These are phyloP conservation scores for Zaprionus ghesquierei DNA, from an alignment of 1,140 invertebrate genomes.

Conservation along the genomic window DNA sequence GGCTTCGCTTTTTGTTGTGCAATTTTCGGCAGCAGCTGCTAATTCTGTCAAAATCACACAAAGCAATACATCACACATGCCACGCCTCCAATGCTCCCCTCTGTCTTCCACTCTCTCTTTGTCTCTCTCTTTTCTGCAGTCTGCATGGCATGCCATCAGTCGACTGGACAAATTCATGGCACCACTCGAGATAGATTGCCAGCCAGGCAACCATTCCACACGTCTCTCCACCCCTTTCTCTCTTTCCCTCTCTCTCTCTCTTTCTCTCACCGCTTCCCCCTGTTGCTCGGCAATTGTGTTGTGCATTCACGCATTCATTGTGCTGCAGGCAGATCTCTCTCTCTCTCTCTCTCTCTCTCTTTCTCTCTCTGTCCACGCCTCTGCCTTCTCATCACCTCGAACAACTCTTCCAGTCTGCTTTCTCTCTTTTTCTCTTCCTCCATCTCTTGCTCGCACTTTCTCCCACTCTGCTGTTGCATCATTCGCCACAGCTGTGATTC, in stretches of 20 bases:
- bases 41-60: conserved; percentile 79
- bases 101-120: no score
- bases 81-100: background rate
- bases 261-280: conserved; percentile 2
- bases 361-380: background rate
- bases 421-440: background rate
- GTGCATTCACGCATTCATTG: conserved; percentile 51
- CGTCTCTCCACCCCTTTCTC: background rate
- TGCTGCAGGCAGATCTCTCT: background rate
- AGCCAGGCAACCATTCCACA: conserved; percentile 26
- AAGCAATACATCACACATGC: conserved; percentile 76
- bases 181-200: conserved; percentile 72
- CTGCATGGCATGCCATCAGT: conserved; percentile 35
- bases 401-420: background rate
- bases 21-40: conserved; percentile 78
- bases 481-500: conserved; percentile 66
- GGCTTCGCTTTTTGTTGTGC: conserved; percentile 56
- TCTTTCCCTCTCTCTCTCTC: background rate
- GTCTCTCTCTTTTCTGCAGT: background rate
- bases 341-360: background rate
- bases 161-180: conserved; percentile 67
- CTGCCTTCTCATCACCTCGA: background rate
- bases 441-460: background rate
- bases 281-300: conserved; percentile 33
- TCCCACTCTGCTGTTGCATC: background rate